A percentile compares a stretch with the other conserved stretches of the same genome.
phyloP scores from a whole-genome alignment of 2,113 vertebrate species.

The Scomber scombrus region DNA sequence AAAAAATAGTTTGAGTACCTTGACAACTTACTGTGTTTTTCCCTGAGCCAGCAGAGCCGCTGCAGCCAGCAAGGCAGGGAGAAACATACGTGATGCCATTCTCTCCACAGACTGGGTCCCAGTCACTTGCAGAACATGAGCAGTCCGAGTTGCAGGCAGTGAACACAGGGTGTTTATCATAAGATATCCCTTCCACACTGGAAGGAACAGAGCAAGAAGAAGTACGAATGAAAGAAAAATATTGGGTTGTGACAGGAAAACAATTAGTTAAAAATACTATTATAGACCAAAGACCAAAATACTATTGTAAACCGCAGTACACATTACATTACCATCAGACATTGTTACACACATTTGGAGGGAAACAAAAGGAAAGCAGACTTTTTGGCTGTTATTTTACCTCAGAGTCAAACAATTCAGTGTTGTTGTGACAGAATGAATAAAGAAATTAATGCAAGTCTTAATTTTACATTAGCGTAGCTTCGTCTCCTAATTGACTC shows the following conservation, averaged over 20 bases:
- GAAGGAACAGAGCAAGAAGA: slow-evolving; percentile 11
- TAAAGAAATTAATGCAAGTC: too few species aligned
- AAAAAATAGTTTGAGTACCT: background rate
- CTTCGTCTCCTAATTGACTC: background rate
- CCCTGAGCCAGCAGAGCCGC: slow-evolving; percentile 83
- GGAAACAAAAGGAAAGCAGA: background rate
- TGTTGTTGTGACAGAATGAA: too few species aligned
- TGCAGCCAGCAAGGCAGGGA: slow-evolving; percentile 93
- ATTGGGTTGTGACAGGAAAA: background rate
- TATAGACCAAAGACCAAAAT: background rate
- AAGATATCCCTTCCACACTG: slow-evolving; percentile 67
- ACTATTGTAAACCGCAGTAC: background rate
- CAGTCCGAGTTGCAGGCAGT: slow-evolving; percentile 88
- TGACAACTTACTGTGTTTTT: slow-evolving; percentile 84
- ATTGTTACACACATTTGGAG: background rate
- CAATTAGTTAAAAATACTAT: background rate
- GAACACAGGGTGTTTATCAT: slow-evolving; percentile 74
- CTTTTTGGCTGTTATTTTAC: too few species aligned
- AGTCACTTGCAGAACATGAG: slow-evolving; percentile 84
- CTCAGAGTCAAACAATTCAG: too few species aligned
- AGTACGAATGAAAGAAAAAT: slow-evolving; percentile 2
- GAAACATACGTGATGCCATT: slow-evolving; percentile 90
- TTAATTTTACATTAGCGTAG: background rate
- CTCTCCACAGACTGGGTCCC: slow-evolving; percentile 93
- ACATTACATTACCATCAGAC: background rate